Conservation (phyloP, 2,888 invertebrate genomes). For the Nineta flava region DNA sequence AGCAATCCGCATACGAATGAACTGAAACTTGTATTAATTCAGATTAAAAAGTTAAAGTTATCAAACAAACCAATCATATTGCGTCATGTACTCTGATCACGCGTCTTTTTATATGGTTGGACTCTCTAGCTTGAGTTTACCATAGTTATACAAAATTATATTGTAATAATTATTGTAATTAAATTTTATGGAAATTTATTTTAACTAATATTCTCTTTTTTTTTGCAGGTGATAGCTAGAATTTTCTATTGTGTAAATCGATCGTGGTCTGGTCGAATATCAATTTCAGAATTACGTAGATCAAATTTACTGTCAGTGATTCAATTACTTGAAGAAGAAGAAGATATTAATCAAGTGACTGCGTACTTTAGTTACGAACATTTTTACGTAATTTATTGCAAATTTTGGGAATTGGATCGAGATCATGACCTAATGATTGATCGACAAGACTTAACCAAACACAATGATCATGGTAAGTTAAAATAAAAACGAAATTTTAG, state of each 20-base stretch:
- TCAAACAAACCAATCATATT: too few relatives aligned
- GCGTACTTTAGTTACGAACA: slow-evolving; percentile 95
- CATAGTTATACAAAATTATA: too few relatives aligned
- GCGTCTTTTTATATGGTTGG: too few relatives aligned
- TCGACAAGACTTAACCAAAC: slow-evolving; percentile 81
- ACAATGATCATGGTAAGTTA: slow-evolving; percentile 81
- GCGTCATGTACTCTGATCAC: too few relatives aligned
- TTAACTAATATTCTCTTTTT: not conserved
- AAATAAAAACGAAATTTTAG: not conserved
- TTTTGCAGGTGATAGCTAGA: slow-evolving; percentile 76
- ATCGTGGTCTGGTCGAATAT: slow-evolving; percentile 90
- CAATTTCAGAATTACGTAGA: slow-evolving; percentile 73
- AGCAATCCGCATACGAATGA: too few relatives aligned
- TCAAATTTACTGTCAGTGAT: slow-evolving; percentile 78
- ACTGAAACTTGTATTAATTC: too few relatives aligned
- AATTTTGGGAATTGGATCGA: slow-evolving; percentile 98
- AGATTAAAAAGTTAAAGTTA: too few relatives aligned
- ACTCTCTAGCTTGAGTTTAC: too few relatives aligned
- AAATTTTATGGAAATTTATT: too few relatives aligned
- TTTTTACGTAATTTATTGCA: slow-evolving; percentile 99
- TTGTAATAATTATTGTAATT: too few relatives aligned
- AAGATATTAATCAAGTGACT: slow-evolving; percentile 90
- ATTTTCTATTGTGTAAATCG: slow-evolving; percentile 96
- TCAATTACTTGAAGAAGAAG: slow-evolving; percentile 79
- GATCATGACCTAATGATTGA: slow-evolving; percentile 96